Evolutionary conservation across 2,797 vertebrate species (phyloP), one percentile per base, ranked within the genome.

Genomic region (Myripristis murdjan): DNA sequence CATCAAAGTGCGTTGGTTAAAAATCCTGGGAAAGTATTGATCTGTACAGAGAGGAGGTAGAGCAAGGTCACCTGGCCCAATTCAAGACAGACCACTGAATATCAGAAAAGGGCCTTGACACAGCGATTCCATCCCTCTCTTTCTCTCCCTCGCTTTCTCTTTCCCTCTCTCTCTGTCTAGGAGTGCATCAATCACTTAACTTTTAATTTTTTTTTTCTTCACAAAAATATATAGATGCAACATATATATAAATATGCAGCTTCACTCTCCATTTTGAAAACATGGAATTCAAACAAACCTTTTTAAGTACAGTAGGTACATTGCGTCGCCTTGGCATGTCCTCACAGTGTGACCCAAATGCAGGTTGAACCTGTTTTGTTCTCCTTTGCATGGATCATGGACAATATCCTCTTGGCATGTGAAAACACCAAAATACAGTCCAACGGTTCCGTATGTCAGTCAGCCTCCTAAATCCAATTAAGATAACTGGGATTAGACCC

Each of bases 1-100:
- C 86, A 90, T 91, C 90, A 92, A 90, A 93, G 89, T 84, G 58
- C 84, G 89, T 85, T 73, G 75, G 78, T 90, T 87, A 75, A 79
- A 87, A 89, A 89, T 88, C 83, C 81, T 89, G 84, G 84, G 87
- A 91, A 91, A 87, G 77, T 91, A 93, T 93, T 85, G 93, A 93
- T 94, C 82, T 46, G 63, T 75, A 60, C 51, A 64, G 79, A 64
- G 69, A 84, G 69, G 73, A 81, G 88, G 86, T 82, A 84, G 71
- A 75, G 74, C 74, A 78, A 85, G 91, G 91, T 93, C 89, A 89
- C 76, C 79, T 80, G 86, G 61, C 74, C 81, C 83, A 76, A 84
- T 86, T 87, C 60, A 66, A 75, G 73, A 63, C 70, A 88, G 79
- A 78, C 79, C 64, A 61, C 41, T 64, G 78, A 68, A 65, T 73